phyloP scores from a whole-genome alignment of 2,113 vertebrate genomes.

The Myotis lucifugus region DNA sequence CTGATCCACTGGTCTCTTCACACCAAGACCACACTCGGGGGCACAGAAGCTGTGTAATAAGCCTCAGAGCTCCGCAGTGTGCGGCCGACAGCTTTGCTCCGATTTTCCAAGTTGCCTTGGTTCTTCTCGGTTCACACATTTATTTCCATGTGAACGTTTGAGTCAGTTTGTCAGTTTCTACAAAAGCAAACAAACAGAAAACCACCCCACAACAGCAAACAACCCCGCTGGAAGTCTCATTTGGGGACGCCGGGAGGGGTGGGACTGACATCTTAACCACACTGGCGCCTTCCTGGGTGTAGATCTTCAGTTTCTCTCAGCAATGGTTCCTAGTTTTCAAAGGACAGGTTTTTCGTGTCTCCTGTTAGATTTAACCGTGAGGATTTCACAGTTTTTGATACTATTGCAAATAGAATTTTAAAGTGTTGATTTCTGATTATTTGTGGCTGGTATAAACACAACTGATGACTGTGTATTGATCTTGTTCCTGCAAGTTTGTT shows the following conservation, averaged over 20 bases:
- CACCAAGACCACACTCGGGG: no score
- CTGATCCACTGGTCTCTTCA: neutral
- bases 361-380: neutral
- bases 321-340: neutral
- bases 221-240: neutral
- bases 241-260: no score
- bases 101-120: neutral
- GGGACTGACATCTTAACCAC: neutral
- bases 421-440: neutral
- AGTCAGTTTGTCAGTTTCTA: neutral
- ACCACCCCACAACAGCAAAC: neutral
- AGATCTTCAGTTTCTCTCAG: neutral
- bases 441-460: neutral
- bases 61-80: neutral
- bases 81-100: neutral
- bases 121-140: neutral
- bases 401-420: neutral
- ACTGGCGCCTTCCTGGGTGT: fast-evolving
- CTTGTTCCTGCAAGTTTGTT: neutral
- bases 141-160: neutral
- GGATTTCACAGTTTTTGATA: neutral
- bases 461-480: neutral
- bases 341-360: neutral
- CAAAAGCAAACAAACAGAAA: neutral
- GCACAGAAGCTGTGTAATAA: neutral